phyloP scores from a whole-genome alignment of 2,797 vertebrate genomes.

The Diceros bicornis region DNA sequence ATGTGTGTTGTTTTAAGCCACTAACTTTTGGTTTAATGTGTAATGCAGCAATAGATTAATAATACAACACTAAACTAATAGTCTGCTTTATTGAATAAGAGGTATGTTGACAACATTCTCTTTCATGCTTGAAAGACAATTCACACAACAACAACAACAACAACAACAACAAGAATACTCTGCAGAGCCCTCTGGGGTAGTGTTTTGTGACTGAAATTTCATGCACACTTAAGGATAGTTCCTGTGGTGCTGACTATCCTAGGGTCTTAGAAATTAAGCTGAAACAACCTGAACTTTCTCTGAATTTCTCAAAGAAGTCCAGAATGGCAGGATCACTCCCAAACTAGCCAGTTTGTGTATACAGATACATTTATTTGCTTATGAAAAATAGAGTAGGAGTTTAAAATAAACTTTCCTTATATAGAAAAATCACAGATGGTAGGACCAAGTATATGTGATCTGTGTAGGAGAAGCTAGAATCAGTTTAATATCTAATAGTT shows the following conservation, averaged over 20 bases:
- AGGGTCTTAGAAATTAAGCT: neutral
- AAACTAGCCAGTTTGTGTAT: neutral
- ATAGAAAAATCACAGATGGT: neutral
- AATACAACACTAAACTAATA: neutral
- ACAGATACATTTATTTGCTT: neutral
- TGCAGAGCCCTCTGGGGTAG: neutral
- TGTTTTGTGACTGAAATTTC: neutral
- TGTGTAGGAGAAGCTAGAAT: neutral
- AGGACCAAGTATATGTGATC: neutral
- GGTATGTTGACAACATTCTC: neutral
- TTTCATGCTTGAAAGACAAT: neutral
- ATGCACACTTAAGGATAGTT: neutral
- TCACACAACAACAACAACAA: neutral
- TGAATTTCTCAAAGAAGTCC: neutral
- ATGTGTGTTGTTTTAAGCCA: neutral
- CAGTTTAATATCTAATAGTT: neutral
- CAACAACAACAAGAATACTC: neutral
- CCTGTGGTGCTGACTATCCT: neutral
- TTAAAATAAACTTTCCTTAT: neutral
- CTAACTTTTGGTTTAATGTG: neutral
- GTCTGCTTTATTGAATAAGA: neutral
- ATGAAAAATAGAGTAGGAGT: neutral
- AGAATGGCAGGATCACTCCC: neutral
- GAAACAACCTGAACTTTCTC: neutral
- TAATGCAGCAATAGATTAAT: neutral